Percentiles rank a stretch among this genome's conserved stretches.
phyloP scores from a whole-genome alignment of 2,113 vertebrate species.

The Brachyhypopomus occidentalis region DNA sequence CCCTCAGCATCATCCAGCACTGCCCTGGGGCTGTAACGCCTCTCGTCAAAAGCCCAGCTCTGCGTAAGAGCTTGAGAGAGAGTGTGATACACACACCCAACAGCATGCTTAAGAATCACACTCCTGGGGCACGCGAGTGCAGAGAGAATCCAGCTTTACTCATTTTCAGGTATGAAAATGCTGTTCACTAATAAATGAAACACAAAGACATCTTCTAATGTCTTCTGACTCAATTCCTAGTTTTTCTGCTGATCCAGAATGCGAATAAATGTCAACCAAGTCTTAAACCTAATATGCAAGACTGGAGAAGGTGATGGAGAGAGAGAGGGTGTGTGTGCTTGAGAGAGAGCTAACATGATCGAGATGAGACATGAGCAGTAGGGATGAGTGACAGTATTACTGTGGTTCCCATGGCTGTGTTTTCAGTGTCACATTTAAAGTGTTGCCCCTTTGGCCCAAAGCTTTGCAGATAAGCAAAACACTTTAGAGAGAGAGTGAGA shows the following conservation, averaged over 20 bases:
- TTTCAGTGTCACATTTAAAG: slow-evolving; percentile 33
- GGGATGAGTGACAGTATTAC: slow-evolving; percentile 41
- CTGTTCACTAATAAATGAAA: neutral
- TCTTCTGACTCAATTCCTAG: neutral
- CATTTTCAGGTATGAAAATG: neutral
- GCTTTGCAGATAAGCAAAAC: slow-evolving; percentile 54
- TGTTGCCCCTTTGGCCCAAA: slow-evolving; percentile 21
- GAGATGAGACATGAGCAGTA: slow-evolving; percentile 44
- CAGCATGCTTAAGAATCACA: neutral
- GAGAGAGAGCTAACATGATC: neutral
- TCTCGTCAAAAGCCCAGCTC: slow-evolving; percentile 82
- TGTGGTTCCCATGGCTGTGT: slow-evolving; percentile 37
- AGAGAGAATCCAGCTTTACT: neutral
- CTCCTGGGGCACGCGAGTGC: neutral
- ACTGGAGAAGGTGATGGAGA: neutral
- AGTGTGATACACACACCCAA: neutral
- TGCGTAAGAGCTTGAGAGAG: slow-evolving; percentile 74
- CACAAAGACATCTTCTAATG: neutral
- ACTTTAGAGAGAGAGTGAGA: slow-evolving; percentile 30
- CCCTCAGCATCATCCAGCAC: slow-evolving; percentile 80
- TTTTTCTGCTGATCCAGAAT: slow-evolving; percentile 11
- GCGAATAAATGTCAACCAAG: slow-evolving; percentile 9
- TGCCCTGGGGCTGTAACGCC: slow-evolving; percentile 79
- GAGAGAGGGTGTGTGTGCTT: neutral
- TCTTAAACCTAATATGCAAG: slow-evolving; percentile 15